A percentile compares a stretch with the other conserved stretches of the same genome.
Evolutionary conservation across 2,797 vertebrate genomes (phyloP).

Genomic region (Danio aesculapii): DNA sequence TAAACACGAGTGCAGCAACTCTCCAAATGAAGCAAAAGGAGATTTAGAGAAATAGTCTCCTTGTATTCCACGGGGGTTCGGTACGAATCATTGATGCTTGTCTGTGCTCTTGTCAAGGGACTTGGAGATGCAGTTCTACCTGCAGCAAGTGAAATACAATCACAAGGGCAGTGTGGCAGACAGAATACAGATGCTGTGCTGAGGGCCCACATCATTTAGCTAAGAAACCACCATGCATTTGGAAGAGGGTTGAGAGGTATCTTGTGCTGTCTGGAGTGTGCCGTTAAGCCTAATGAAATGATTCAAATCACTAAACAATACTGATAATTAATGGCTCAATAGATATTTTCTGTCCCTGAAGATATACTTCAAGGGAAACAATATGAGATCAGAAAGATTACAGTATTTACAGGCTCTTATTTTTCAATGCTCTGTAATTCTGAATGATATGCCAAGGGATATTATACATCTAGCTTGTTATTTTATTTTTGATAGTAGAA

Average conservation of each 20-base stretch:
- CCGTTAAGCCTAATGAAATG: conserved; percentile 33
- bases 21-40: conserved; percentile 62
- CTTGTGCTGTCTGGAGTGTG: conserved; percentile 24
- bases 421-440: conserved; percentile 9
- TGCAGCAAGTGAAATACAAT: conserved; percentile 59
- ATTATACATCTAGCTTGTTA: not conserved
- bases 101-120: conserved; percentile 73
- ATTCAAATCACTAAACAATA: conserved; percentile 28
- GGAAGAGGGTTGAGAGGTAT: conserved; percentile 16
- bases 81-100: conserved; percentile 65
- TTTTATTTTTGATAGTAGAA: not conserved
- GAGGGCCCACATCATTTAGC: conserved; percentile 43
- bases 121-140: conserved; percentile 58
- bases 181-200: conserved; percentile 59
- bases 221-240: conserved; percentile 24
- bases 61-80: conserved; percentile 54
- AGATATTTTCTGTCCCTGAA: conserved; percentile 41
- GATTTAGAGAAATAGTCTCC: conserved; percentile 58
- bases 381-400: conserved; percentile 7
- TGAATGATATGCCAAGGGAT: conserved; percentile 12
- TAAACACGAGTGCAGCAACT: conserved; percentile 46
- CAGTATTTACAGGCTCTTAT: conserved; percentile 3
- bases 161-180: conserved; percentile 50
- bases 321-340: conserved; percentile 31
- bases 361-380: conserved; percentile 8